A percentile compares a stretch with the other conserved stretches of the same genome.
Conservation (phyloP, 2,888 invertebrate genomes). For the Epinotia brunnichana region DNA sequence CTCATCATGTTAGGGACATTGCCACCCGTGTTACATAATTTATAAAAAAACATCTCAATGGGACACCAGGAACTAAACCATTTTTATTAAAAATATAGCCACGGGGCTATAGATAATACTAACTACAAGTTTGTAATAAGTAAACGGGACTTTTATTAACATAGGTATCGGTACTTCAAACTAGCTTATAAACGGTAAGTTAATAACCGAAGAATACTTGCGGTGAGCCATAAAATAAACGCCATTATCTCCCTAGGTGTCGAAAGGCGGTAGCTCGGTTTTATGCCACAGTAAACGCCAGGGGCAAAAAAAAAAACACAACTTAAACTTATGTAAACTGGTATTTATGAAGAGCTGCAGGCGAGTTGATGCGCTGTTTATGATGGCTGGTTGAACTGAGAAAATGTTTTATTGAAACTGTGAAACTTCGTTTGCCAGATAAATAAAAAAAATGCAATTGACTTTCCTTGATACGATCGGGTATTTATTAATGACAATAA, state of each 20-base stretch:
- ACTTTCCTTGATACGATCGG: no score
- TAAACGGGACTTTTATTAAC: not conserved
- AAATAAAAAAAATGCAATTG: not conserved
- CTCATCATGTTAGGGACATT: no score
- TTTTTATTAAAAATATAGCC: no score
- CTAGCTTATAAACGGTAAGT: not conserved
- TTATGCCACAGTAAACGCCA: conserved; percentile 46
- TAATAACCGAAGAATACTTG: not conserved
- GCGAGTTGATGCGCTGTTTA: conserved; percentile 27
- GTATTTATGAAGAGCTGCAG: conserved; percentile 57
- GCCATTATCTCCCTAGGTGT: conserved; percentile 49
- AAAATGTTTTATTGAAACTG: not conserved
- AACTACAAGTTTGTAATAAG: no score
- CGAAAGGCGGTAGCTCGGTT: conserved; percentile 55
- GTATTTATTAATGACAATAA: no score
- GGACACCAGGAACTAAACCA: no score
- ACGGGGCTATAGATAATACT: no score
- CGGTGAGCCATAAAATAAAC: conserved; percentile 9
- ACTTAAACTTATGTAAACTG: conserved; percentile 61
- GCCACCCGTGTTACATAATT: no score
- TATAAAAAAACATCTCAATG: no score
- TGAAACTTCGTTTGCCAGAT: not conserved
- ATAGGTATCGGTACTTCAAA: not conserved
- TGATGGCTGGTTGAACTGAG: not conserved
- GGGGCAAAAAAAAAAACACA: conserved; percentile 55